Conservation (phyloP, 2,797 vertebrate genomes). For the Notamacropus eugenii region DNA sequence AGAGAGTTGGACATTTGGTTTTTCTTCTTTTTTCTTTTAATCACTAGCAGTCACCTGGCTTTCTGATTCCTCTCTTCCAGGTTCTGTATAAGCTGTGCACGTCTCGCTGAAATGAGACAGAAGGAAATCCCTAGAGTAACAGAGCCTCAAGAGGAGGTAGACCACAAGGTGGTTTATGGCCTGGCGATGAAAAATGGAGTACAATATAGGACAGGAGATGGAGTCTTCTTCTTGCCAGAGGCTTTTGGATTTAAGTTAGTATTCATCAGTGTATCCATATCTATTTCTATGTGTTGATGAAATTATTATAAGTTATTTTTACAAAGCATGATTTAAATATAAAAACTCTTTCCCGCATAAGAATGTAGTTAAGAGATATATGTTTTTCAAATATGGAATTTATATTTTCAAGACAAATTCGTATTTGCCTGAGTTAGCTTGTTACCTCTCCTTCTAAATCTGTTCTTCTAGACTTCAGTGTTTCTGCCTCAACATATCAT, state of each 20-base stretch:
- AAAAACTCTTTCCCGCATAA: neutral
- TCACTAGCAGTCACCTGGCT: accelerated
- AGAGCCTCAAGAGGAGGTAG: conserved; percentile 87
- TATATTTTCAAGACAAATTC: neutral
- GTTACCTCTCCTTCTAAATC: neutral
- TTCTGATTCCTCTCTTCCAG: conserved; percentile 77
- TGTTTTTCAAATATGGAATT: neutral
- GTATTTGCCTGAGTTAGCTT: neutral
- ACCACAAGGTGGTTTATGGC: conserved; percentile 88
- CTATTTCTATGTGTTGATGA: neutral
- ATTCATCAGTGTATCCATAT: neutral
- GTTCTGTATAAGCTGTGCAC: conserved; percentile 92
- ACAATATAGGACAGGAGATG: conserved; percentile 91
- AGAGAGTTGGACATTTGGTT: neutral
- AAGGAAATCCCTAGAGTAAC: conserved; percentile 87
- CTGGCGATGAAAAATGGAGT: conserved; percentile 90
- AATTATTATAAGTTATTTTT: neutral
- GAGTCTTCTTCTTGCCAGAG: conserved; percentile 92
- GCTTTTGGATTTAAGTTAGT: conserved; percentile 91
- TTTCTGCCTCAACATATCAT: neutral
- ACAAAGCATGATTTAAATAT: neutral
- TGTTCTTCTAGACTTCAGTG: neutral
- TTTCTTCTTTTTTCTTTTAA: neutral
- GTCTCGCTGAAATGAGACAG: conserved; percentile 87
- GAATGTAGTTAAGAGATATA: neutral